These are phyloP conservation scores for Apeltes quadracus DNA, from an alignment of 2,113 vertebrate species.

Conservation along the genomic window DNA sequence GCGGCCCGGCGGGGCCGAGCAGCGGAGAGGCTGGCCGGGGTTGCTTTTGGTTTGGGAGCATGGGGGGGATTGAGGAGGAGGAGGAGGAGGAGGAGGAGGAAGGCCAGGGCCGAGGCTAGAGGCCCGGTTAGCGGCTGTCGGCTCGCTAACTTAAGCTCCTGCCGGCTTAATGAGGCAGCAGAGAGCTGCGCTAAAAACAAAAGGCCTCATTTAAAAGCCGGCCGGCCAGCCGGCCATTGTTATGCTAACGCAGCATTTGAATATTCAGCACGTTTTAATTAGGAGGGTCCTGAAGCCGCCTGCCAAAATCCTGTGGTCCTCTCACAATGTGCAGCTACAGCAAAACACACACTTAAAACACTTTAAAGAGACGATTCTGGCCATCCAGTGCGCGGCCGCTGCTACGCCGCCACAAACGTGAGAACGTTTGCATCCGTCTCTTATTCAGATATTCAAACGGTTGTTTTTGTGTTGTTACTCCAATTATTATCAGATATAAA, in stretches of 20 bases:
- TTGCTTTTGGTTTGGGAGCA: conserved; percentile 39
- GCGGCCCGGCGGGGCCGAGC: conserved; percentile 42
- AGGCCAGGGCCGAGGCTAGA: conserved; percentile 54
- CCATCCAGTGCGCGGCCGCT: conserved; percentile 16
- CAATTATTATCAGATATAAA: background rate
- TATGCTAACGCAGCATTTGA: conserved; percentile 76
- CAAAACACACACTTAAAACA: conserved; percentile 53
- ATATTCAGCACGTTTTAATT: conserved; percentile 80
- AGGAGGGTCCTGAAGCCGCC: conserved; percentile 65
- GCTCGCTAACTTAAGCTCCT: conserved; percentile 70
- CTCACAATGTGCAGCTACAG: conserved; percentile 43
- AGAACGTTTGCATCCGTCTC: conserved; percentile 3
- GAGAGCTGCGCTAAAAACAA: conserved; percentile 75
- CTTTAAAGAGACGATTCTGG: conserved; percentile 4
- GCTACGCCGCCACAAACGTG: background rate
- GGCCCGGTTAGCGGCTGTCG: conserved; percentile 71
- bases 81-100: conserved; percentile 30
- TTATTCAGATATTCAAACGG: background rate
- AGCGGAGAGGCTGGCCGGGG: conserved; percentile 25
- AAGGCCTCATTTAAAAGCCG: conserved; percentile 73
- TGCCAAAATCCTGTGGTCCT: conserved; percentile 66
- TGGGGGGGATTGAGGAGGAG: background rate
- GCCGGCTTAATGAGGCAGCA: conserved; percentile 76
- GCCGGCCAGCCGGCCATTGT: conserved; percentile 73
- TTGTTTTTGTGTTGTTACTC: conserved; percentile 2